These are phyloP conservation scores for Anabas testudineus DNA, from an alignment of 2,797 vertebrate genomes.

Conservation along the genomic window DNA sequence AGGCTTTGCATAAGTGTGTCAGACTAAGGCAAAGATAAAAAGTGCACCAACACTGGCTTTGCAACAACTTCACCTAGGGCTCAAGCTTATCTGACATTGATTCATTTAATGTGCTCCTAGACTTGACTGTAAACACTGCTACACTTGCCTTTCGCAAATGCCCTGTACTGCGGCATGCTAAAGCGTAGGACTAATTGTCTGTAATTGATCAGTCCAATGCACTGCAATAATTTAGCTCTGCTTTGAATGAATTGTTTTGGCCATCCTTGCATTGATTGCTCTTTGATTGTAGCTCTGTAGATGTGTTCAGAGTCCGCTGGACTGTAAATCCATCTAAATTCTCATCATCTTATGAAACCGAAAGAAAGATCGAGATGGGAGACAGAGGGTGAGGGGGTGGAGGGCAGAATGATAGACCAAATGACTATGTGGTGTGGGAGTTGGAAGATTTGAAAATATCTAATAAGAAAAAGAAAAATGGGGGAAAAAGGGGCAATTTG, in stretches of 20 bases:
- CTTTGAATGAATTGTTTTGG: constrained; percentile 26
- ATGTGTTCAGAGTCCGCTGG: constrained; percentile 10
- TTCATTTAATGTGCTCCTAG: constrained; percentile 38
- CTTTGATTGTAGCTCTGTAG: constrained; percentile 44
- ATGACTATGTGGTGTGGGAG: constrained; percentile 40
- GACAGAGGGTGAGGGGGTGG: constrained; percentile 42
- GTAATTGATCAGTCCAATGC: constrained; percentile 42
- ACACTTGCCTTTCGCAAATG: constrained; percentile 15
- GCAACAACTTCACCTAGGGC: constrained; percentile 26
- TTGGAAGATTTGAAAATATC: constrained; percentile 64
- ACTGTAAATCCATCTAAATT: constrained; percentile 47
- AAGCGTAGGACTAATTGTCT: constrained; percentile 54
- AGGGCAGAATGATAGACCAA: constrained; percentile 36
- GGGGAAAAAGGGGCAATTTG: constrained; percentile 42
- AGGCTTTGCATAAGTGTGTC: constrained; percentile 12
- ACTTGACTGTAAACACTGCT: constrained; percentile 36
- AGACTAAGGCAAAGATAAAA: constrained; percentile 14
- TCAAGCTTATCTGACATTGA: constrained; percentile 46
- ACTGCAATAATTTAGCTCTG: constrained; percentile 6
- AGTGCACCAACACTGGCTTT: constrained; percentile 25
- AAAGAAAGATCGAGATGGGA: constrained; percentile 27
- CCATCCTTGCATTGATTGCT: constrained; percentile 43
- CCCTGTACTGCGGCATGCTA: constrained; percentile 27
- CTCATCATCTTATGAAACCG: constrained; percentile 39
- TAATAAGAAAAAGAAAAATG: constrained; percentile 64